phyloP scores from a whole-genome alignment of 2,113 vertebrate species.

The Poeciliopsis prolifica region DNA sequence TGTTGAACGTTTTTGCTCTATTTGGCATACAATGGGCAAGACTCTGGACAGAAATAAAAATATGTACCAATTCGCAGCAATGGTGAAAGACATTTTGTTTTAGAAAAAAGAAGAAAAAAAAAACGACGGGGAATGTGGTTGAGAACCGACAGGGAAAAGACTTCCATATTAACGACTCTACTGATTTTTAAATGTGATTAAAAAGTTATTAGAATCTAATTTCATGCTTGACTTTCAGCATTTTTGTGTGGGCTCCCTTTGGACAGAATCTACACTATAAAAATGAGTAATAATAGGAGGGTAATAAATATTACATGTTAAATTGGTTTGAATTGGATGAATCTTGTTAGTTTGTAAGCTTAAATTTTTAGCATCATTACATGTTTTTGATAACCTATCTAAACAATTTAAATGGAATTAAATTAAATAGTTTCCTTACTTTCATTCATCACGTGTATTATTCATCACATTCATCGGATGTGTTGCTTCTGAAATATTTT shows the following conservation, averaged over 20 bases:
- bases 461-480: too few species aligned
- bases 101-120: too few species aligned
- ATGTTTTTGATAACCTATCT: not conserved
- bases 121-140: not conserved
- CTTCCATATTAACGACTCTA: not conserved
- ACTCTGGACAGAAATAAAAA: constrained; percentile 8
- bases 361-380: not conserved
- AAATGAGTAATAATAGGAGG: not conserved
- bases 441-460: too few species aligned
- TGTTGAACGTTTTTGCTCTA: constrained; percentile 54
- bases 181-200: not conserved
- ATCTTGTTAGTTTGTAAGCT: not conserved
- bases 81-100: constrained; percentile 12
- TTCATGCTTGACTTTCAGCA: not conserved
- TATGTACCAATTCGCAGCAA: constrained; percentile 21
- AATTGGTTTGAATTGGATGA: not conserved
- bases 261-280: not conserved
- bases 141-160: not conserved
- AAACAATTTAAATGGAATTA: not conserved
- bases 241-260: not conserved
- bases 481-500: not conserved
- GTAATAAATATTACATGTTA: not conserved
- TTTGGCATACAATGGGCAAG: constrained; percentile 66
- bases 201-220: not conserved
- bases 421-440: not conserved